Evolutionary conservation across 1,140 invertebrate species (phyloP).

Genomic region (Cardiocondyla obscurior): DNA sequence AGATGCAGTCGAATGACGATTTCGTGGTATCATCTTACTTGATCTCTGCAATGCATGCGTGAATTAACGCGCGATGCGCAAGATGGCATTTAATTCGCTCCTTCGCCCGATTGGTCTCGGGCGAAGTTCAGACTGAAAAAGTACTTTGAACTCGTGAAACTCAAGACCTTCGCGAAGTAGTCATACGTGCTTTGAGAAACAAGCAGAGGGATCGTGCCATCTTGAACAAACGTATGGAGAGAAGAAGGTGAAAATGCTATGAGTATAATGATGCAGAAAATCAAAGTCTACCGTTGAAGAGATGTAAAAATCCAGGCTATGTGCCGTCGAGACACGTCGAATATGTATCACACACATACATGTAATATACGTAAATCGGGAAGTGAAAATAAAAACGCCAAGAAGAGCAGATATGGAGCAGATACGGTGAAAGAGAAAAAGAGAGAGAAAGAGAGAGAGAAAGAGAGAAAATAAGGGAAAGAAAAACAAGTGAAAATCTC

Average conservation of each 20-base stretch:
- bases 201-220: slow-evolving; percentile 33
- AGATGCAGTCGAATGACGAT: not conserved
- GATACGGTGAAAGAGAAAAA: slow-evolving; percentile 28
- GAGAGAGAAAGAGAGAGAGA: slow-evolving; percentile 22
- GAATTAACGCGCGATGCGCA: slow-evolving; percentile 39
- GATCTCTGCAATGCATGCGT: slow-evolving; percentile 61
- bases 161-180: not conserved
- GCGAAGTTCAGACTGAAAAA: no score
- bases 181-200: not conserved
- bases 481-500: slow-evolving; percentile 39
- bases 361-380: slow-evolving; percentile 34
- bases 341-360: slow-evolving; percentile 48
- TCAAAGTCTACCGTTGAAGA: slow-evolving; percentile 59
- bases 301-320: slow-evolving; percentile 61
- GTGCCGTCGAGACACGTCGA: slow-evolving; percentile 57
- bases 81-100: slow-evolving; percentile 50
- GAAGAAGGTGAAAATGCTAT: slow-evolving; percentile 58
- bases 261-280: slow-evolving; percentile 69
- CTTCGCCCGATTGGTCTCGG: not conserved
- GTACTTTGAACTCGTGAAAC: not conserved
- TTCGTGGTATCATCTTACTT: slow-evolving; percentile 1
- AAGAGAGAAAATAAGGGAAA: not conserved
- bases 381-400: slow-evolving; percentile 38
- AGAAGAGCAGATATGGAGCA: slow-evolving; percentile 27
- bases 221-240: slow-evolving; percentile 48